Conservation (phyloP, 2,113 vertebrate species). For the Bungarus multicinctus region DNA sequence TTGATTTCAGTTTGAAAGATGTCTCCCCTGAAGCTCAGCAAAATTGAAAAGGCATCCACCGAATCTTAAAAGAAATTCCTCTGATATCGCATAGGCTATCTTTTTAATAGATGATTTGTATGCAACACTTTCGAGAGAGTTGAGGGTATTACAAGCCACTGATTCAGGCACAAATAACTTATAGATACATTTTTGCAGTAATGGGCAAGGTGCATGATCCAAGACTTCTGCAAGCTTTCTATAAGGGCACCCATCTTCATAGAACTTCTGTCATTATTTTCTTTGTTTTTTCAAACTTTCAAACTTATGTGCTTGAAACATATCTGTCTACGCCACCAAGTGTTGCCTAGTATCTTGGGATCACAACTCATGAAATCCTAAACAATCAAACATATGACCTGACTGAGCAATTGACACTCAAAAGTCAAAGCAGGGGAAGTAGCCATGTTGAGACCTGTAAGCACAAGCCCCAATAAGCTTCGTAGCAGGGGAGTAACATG, state of each 20-base stretch:
- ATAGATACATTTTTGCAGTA: constrained; percentile 29
- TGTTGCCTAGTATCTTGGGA: not conserved
- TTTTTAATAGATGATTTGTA: constrained; percentile 59
- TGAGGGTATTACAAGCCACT: constrained; percentile 40
- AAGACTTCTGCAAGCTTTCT: constrained; percentile 30
- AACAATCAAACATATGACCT: not conserved
- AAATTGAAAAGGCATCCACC: constrained; percentile 42
- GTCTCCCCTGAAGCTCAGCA: constrained; percentile 49
- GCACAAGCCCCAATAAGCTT: not conserved
- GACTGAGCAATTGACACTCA: not conserved
- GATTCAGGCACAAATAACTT: constrained; percentile 47
- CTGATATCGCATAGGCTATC: constrained; percentile 19
- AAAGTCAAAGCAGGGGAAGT: not conserved
- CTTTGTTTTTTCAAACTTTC: not conserved
- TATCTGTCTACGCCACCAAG: not conserved
- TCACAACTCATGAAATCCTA: not conserved
- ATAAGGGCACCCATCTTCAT: not conserved
- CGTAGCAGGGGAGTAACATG: not conserved
- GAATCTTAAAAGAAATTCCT: constrained; percentile 42
- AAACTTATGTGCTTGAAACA: not conserved
- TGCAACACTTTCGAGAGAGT: constrained; percentile 54
- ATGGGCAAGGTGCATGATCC: constrained; percentile 34
- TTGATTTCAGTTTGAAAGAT: constrained; percentile 41
- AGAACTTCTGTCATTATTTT: not conserved
- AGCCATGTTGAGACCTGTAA: not conserved